Base-by-base conservation (phyloP, 2,888 invertebrate genomes). In the Monoplex corrugatus region DNA sequence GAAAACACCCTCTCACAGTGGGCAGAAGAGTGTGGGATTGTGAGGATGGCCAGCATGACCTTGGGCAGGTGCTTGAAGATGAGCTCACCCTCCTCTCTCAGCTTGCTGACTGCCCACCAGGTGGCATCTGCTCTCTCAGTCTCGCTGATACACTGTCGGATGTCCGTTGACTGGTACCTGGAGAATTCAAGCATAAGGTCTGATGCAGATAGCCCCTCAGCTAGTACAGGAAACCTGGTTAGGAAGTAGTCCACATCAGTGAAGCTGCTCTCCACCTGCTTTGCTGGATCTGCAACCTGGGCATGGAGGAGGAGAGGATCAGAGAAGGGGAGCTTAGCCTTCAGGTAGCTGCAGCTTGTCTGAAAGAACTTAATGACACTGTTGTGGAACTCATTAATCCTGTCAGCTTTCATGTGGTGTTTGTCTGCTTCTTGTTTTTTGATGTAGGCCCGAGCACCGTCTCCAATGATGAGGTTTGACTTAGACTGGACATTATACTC, bases 161-260 rank as follows among this genome's bases (percentile, higher is more conserved):
- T 40, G 35, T 90, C 85, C 45, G 68, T 35, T n/a, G 23, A 32
- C 78, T 91, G 90, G 86, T 91, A 91, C 16, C 23, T 19, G 75
- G 90, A 38, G 89, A 91, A 91, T 87, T 92, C 90, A 78, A 90
- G 86, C 63, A 90, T 38, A 5, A 92, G 10, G 50, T 50, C 50
- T 13, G 50, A 13, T 19, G 19, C 32, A n/a, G 32, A 23, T 19
- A 32, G 45, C 6, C 40, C 84, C 10, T 10, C 16, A 45, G 16
- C 19, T 28, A 84, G 45, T 44, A 10, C 32, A 13, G 84, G 84
- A n/a, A 84, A 84, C 44, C 84, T 43, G 5, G 6, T 84, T 3
- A 84, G 50, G 32, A 84, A 84, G 40, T 84, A 84, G 16, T 84
- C 84, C 44, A 84, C 16, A n/a, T 44, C 43, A 6, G 44, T 23